Base-by-base conservation (phyloP, 1,140 invertebrate genomes). In the Papilio aristodemus region DNA sequence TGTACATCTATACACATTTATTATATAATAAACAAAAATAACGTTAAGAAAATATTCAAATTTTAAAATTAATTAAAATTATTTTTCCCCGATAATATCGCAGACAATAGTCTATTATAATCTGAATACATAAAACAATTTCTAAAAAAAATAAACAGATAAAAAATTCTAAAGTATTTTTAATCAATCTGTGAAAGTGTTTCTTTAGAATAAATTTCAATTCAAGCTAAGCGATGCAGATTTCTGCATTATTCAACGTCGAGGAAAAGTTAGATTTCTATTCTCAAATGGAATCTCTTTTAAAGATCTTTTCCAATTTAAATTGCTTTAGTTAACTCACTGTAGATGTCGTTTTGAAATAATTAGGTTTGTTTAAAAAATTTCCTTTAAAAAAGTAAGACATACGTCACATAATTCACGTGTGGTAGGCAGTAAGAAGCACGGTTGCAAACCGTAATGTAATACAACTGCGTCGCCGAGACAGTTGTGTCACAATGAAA, bases 201-300 rank as follows among this genome's bases (percentile, higher is more conserved):
- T 58, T 54, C 19, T 36, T 25, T 59, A 36, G 32, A 62, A 62
- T 62, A 60, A 38, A 38, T 38, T 62, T 22, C 27, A 38, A 62
- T 62, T 17, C 32, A 17, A 37, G 13, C n/a, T 38, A 62, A 37
- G 59, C 14, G 10, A 32, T 62, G 59, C 59, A 62, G 59, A 62
- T 62, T 19, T 60, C 58, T 38, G 32, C 57, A 36, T 58, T 59
- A 37, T 37, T 59, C 58, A 36, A 37, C 58, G 32, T 32, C 27
- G 58, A 14, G 58, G n/a, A 32, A 17, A 59, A 59, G n/a, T 59
- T 59, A 27, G 19, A 59, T 37, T 10, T 37, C 32, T 59, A 37
- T 59, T 36, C 58, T 36, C 27, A 17, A 59, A 36, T 59, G n/a
- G 36, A 9, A 60, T 36, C 58, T 62, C 27, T 62, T 37, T 36